A percentile compares a stretch with the other conserved stretches of the same genome.
Conservation (phyloP, 2,888 invertebrate genomes). For the Leucania comma region DNA sequence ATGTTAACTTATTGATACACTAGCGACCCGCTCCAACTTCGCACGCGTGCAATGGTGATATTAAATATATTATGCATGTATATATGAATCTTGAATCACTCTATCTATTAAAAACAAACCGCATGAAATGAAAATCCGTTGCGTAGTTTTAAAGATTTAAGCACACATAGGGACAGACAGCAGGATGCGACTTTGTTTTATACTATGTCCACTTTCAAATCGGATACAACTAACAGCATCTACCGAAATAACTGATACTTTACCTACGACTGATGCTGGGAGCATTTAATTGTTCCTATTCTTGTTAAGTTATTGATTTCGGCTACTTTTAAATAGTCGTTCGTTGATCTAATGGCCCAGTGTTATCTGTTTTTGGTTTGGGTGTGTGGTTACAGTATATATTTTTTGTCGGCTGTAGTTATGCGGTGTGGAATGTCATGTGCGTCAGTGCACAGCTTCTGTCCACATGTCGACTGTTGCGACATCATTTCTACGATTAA, state of each 20-base stretch:
- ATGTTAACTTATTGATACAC: slow-evolving; percentile 19
- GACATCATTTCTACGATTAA: slow-evolving; percentile 45
- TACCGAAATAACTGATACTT: slow-evolving; percentile 2
- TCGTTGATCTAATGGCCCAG: slow-evolving; percentile 48
- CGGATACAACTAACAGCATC: background rate
- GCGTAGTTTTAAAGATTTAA: no score
- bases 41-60: no score
- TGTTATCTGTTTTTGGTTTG: slow-evolving; percentile 43
- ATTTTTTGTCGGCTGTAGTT: slow-evolving; percentile 50
- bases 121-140: no score
- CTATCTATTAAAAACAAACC: no score
- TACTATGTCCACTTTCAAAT: slow-evolving; percentile 3
- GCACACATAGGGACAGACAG: no score
- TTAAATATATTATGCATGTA: no score
- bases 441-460: slow-evolving; percentile 71
- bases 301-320: slow-evolving; percentile 41
- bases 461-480: slow-evolving; percentile 66
- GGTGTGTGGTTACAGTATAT: slow-evolving; percentile 28
- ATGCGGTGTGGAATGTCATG: slow-evolving; percentile 52
- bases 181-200: no score
- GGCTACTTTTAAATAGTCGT: slow-evolving; percentile 28
- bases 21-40: no score
- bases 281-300: slow-evolving; percentile 16
- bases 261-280: slow-evolving; percentile 5
- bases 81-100: no score